phyloP scores from a whole-genome alignment of 2,113 vertebrate species.

The Perca fluviatilis region DNA sequence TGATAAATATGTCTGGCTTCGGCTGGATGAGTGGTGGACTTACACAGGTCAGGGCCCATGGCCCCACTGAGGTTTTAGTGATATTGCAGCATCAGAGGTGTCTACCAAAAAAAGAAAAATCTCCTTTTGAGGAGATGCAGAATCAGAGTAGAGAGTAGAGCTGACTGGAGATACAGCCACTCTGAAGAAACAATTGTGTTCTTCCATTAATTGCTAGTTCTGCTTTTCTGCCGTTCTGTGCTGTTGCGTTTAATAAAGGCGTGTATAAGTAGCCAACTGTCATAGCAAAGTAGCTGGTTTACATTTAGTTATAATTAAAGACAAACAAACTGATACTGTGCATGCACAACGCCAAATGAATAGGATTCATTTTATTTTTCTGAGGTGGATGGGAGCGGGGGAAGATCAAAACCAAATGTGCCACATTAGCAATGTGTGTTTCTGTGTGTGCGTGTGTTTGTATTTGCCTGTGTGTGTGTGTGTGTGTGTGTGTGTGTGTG shows the following conservation, averaged over 20 bases:
- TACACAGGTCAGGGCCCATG: conserved; percentile 32
- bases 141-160: conserved; percentile 25
- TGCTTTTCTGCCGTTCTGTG: conserved; percentile 39
- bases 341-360: conserved; percentile 58
- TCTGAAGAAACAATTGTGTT: conserved; percentile 32
- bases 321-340: conserved; percentile 69
- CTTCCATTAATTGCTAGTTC: conserved; percentile 49
- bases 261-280: conserved; percentile 44
- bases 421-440: conserved; percentile 67
- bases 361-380: conserved; percentile 61
- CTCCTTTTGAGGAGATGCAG: conserved; percentile 19
- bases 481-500: conserved; percentile 50
- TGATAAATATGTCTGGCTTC: conserved; percentile 59
- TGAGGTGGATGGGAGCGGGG: conserved; percentile 44
- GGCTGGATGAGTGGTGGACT: conserved; percentile 44
- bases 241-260: conserved; percentile 50
- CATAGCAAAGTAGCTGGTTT: conserved; percentile 53
- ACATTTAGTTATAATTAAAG: conserved; percentile 75
- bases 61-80: conserved; percentile 27
- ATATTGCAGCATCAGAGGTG: conserved; percentile 32
- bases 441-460: conserved; percentile 38
- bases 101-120: background rate
- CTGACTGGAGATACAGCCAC: conserved; percentile 22
- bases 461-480: conserved; percentile 53
- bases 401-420: conserved; percentile 66